Evolutionary conservation across 2,888 invertebrate species (phyloP), one percentile per base, ranked within the genome.

Genomic region (Drosophila tanythrix): DNA sequence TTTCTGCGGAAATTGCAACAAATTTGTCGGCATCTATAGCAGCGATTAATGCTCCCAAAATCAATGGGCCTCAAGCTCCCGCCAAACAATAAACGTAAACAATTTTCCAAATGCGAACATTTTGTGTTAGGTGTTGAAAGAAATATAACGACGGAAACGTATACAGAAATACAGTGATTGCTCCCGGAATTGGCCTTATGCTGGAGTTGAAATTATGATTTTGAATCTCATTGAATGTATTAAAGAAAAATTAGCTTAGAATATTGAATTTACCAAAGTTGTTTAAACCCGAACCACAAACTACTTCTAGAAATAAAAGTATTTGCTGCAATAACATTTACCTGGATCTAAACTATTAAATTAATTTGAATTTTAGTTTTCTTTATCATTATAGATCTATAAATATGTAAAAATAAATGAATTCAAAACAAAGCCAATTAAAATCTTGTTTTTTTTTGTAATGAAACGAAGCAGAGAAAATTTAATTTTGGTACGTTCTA

Each of bases 1-100:
- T 85, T 95, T 94, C 76, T 95, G 95, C 70, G 94, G 94, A 0
- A 93, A 94, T 79, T 95, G 95, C 88, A 93, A 93, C 69, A 92
- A 94, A 7, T 95, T 93, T 76, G 88, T 95, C 35, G 95, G 95
- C 55, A 93, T 94, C 56, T 94, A 94, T 53, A 82, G 62, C 65
- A 71, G 70, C 61, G 80, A 76, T 67, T 89, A 71, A 60, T 11
- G 29, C 21, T 21, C 36, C 43, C 15, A 13, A 52, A 21, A 18
- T 27, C 31, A 68, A 59, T 33, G 35, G n/a, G 5, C 13, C 4
- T 15, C 46, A n/a, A 5, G 27, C 15, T 52, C 13, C 36, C 43
- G 27, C 36, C 33, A 64, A 57, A 48, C 36, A 64, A 68, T 79
- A 61, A 75, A 64, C 58, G 57, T 67, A 74, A 74, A 62, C 66